Percentiles rank a stretch among this genome's conserved stretches.
Evolutionary conservation across 2,113 vertebrate species (phyloP).

Genomic region (Dascyllus trimaculatus): DNA sequence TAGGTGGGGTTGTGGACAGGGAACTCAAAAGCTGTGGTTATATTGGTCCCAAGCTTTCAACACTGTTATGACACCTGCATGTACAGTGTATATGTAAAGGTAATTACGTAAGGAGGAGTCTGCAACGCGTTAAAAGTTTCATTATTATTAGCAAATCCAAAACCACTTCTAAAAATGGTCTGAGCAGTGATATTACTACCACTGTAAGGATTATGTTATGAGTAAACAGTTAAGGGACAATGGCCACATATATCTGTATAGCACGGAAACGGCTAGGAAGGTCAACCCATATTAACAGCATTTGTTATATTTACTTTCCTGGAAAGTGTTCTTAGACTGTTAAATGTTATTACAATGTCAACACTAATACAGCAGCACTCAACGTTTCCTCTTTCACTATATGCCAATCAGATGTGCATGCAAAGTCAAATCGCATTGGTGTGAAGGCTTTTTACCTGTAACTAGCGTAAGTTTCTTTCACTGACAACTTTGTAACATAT

Average conservation of each 20-base stretch:
- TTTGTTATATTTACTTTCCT: neutral
- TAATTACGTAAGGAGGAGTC: conserved; percentile 43
- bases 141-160: conserved; percentile 17
- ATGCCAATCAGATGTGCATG: conserved; percentile 77
- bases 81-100: conserved; percentile 40
- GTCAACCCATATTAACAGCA: neutral
- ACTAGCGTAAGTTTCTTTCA: conserved; percentile 37
- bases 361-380: conserved; percentile 6
- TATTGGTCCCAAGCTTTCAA: conserved; percentile 64
- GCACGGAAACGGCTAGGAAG: neutral
- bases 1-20: conserved; percentile 50
- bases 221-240: neutral
- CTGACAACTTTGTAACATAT: conserved; percentile 18
- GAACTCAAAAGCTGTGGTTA: conserved; percentile 63
- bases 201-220: conserved; percentile 6
- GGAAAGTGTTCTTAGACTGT: neutral
- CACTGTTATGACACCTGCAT: conserved; percentile 45
- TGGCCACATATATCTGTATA: neutral
- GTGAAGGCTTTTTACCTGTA: conserved; percentile 61
- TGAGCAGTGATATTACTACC: neutral
- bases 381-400: conserved; percentile 26
- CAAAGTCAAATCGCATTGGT: conserved; percentile 78
- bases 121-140: conserved; percentile 8
- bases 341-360: neutral
- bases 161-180: conserved; percentile 7